Conservation (phyloP, 2,888 invertebrate species). For the Hylaea fasciaria region DNA sequence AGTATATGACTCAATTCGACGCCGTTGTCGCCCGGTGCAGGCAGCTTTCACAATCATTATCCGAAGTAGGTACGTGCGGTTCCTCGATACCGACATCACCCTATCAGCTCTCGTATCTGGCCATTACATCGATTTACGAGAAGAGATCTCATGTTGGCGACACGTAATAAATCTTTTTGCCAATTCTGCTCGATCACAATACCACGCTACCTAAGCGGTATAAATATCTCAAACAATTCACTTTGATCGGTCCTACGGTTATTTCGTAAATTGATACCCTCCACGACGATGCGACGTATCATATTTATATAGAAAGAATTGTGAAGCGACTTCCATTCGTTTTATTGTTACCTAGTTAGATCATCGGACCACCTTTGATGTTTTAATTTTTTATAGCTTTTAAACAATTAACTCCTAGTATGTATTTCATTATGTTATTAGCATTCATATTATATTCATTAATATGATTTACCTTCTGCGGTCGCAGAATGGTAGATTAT, state of each 20-base stretch:
- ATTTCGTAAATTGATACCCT: conserved; percentile 55
- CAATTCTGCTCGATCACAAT: conserved; percentile 60
- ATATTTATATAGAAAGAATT: conserved; percentile 43
- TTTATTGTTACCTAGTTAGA: conserved; percentile 26
- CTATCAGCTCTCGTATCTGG: conserved; percentile 64
- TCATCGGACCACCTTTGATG: conserved; percentile 30
- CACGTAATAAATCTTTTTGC: conserved; percentile 66
- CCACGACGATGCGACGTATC: conserved; percentile 51
- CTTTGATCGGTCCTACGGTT: conserved; percentile 47
- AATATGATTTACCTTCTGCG: conserved; percentile 28
- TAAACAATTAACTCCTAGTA: conserved; percentile 4
- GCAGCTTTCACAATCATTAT: conserved; percentile 71
- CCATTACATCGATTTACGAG: conserved; percentile 73
- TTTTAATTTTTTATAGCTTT: conserved; percentile 6
- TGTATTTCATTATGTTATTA: conserved; percentile 15
- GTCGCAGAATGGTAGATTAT: conserved; percentile 30
- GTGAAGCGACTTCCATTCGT: conserved; percentile 31
- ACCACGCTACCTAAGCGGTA: conserved; percentile 44
- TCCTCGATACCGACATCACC: conserved; percentile 58
- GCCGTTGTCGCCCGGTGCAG: conserved; percentile 43
- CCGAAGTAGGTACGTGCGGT: conserved; percentile 55
- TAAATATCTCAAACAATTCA: conserved; percentile 53
- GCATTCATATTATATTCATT: conserved; percentile 24
- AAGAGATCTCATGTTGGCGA: conserved; percentile 63
- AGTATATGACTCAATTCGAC: conserved; percentile 51